These are phyloP conservation scores for Cyphomyrus discorhynchus DNA, from an alignment of 2,113 vertebrate genomes.

Conservation along the genomic window DNA sequence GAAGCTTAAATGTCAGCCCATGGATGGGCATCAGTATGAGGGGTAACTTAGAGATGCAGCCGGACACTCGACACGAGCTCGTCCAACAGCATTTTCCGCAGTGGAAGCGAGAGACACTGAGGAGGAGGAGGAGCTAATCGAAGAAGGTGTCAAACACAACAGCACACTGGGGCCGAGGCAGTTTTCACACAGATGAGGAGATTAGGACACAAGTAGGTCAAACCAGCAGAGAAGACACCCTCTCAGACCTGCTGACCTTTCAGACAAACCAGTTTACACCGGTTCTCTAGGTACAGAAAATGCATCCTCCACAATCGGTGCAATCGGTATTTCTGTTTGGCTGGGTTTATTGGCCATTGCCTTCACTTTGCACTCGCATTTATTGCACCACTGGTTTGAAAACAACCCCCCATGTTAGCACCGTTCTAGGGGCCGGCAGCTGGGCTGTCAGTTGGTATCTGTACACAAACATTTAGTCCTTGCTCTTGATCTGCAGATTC, in stretches of 20 bases:
- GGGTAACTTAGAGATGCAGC: background rate
- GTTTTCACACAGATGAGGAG: background rate
- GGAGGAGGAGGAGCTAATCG: background rate
- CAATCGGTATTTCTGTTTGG: background rate
- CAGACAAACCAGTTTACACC: background rate
- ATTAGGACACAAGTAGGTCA: constrained; percentile 30
- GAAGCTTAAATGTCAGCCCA: background rate
- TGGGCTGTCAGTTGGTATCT: background rate
- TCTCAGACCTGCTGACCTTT: constrained; percentile 22
- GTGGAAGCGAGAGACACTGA: background rate
- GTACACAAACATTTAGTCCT: background rate
- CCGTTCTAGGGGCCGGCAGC: background rate
- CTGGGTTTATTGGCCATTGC: background rate
- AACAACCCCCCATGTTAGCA: background rate
- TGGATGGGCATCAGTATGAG: background rate
- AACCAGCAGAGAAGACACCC: constrained; percentile 19
- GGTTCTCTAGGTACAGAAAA: background rate
- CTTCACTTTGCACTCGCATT: background rate
- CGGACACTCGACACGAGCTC: background rate
- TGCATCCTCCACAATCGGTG: background rate
- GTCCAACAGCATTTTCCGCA: background rate
- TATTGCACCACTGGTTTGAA: background rate
- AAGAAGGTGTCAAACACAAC: background rate
- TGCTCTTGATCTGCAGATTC: background rate
- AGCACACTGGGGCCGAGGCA: background rate